Conservation (phyloP, 2,797 vertebrate genomes). For the Hafferia zeledoni region DNA sequence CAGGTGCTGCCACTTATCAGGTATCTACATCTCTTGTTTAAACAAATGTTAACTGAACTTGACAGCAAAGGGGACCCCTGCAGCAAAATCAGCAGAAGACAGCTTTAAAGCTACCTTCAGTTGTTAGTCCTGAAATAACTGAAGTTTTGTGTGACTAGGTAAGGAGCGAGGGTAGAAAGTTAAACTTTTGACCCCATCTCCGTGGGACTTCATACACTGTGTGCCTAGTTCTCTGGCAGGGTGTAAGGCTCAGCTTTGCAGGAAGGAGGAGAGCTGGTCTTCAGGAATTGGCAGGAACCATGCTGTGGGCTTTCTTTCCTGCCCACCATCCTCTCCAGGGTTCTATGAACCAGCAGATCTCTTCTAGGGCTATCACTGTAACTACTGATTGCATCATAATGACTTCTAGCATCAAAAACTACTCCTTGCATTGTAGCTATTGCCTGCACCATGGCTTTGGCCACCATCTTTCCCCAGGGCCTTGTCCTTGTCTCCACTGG, state of each 20-base stretch:
- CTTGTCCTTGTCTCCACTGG: rapidly evolving
- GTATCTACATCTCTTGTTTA: slow-evolving; percentile 64
- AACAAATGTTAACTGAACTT: slow-evolving; percentile 59
- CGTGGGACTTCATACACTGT: background rate
- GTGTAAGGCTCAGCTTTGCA: background rate
- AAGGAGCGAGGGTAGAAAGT: slow-evolving; percentile 44
- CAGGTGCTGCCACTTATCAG: slow-evolving; percentile 66
- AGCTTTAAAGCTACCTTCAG: slow-evolving; percentile 49
- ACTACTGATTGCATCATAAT: background rate
- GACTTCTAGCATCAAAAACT: background rate
- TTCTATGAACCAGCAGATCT: background rate
- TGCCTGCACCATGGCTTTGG: background rate
- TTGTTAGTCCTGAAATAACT: slow-evolving; percentile 54
- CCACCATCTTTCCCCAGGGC: background rate
- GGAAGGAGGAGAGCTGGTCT: background rate
- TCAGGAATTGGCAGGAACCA: background rate
- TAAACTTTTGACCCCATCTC: slow-evolving; percentile 69
- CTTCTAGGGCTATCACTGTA: background rate
- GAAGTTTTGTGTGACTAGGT: slow-evolving; percentile 37
- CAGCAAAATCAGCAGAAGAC: slow-evolving; percentile 52
- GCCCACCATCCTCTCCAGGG: background rate
- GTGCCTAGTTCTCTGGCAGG: background rate
- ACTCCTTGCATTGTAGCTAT: background rate
- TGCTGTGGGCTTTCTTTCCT: background rate
- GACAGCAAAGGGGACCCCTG: slow-evolving; percentile 58